These are phyloP conservation scores for Lochmaea capreae DNA, from an alignment of 2,888 invertebrate genomes.

Conservation along the genomic window DNA sequence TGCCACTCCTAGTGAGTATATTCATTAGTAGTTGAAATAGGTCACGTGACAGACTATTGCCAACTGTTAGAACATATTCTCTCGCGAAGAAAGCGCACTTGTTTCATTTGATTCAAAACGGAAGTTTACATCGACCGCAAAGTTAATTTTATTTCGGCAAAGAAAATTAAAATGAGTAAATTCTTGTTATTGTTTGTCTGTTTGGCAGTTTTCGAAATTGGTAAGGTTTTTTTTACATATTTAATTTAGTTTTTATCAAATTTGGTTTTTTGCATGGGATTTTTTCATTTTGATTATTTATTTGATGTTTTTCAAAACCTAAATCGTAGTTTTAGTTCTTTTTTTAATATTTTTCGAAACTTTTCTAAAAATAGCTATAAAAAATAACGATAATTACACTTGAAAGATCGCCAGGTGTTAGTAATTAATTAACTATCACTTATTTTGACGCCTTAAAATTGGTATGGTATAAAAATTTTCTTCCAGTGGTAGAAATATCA, in stretches of 20 bases:
- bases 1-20: background rate
- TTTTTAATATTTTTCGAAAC: no score
- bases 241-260: background rate
- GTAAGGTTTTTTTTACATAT: conserved; percentile 27
- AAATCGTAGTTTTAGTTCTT: no score
- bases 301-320: no score
- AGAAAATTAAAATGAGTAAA: conserved; percentile 39
- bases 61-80: background rate
- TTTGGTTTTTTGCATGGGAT: background rate
- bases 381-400: no score
- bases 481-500: background rate
- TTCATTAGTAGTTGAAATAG: background rate
- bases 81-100: background rate
- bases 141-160: background rate
- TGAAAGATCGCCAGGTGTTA: no score
- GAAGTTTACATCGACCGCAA: background rate
- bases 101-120: background rate
- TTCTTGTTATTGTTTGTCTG: conserved; percentile 36
- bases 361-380: no score
- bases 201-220: conserved; percentile 35
- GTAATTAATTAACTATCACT: no score
- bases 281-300: no score
- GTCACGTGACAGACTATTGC: conserved; percentile 8
- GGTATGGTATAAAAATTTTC: background rate
- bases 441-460: no score